A percentile compares a stretch with the other conserved stretches of the same genome.
Conservation (phyloP, 2,113 vertebrate species). For the human region DNA sequence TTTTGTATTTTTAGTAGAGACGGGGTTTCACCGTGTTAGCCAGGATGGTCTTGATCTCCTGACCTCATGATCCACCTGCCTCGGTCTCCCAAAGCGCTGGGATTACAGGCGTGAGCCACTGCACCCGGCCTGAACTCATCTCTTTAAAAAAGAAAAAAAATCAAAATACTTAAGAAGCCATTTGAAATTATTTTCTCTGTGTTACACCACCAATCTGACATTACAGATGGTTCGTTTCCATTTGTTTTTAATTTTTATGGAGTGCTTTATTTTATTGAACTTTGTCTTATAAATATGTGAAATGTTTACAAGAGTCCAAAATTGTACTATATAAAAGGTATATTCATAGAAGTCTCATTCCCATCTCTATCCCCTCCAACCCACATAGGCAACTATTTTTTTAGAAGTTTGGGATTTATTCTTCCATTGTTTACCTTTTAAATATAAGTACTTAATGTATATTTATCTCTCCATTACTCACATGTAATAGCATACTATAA, state of each 20-base stretch:
- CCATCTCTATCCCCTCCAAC: not conserved
- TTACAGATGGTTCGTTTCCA: not conserved
- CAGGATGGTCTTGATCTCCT: no score
- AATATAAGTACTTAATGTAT: not conserved
- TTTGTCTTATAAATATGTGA: not conserved
- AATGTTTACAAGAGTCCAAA: not conserved
- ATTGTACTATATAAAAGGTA: not conserved
- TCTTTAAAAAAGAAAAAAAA: not conserved
- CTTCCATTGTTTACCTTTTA: not conserved
- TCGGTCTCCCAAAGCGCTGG: no score
- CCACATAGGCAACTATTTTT: not conserved
- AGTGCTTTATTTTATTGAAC: not conserved
- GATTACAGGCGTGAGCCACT: no score
- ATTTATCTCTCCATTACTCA: not conserved
- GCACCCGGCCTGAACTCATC: no score
- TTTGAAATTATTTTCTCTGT: not conserved
- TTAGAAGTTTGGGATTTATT: not conserved
- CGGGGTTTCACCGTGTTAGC: no score
- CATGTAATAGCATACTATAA: not conserved
- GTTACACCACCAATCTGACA: not conserved
- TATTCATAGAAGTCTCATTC: conserved; percentile 11
- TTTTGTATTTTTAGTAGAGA: no score
- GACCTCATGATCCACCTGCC: no score
- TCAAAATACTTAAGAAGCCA: conserved; percentile 16
- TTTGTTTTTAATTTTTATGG: conserved; percentile 3